Conservation (phyloP, 2,888 invertebrate species). For the Endotricha flammealis region DNA sequence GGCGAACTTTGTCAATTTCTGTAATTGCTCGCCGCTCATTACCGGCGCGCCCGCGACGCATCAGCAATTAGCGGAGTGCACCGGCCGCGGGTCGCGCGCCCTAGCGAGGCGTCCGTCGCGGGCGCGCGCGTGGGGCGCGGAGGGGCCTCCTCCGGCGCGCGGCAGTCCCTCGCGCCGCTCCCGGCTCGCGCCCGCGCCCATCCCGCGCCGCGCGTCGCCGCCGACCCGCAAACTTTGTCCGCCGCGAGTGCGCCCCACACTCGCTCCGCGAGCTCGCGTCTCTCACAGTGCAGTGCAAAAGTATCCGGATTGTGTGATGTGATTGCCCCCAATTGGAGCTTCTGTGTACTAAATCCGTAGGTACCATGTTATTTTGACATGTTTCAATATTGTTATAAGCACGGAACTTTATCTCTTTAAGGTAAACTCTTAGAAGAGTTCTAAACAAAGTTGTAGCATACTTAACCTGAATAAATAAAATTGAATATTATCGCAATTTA, state of each 20-base stretch:
- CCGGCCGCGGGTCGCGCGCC: conserved; percentile 21
- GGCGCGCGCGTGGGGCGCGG: conserved; percentile 4
- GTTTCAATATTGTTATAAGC: too few relatives aligned
- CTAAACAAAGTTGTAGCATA: too few relatives aligned
- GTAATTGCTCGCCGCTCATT: conserved; percentile 37
- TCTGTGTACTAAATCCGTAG: too few relatives aligned
- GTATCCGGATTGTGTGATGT: too few relatives aligned
- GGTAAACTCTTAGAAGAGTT: too few relatives aligned
- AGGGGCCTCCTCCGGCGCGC: conserved; percentile 16
- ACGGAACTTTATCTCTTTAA: too few relatives aligned
- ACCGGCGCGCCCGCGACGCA: conserved; percentile 26
- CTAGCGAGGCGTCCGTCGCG: conserved; percentile 10
- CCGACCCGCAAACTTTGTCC: conserved; percentile 23
- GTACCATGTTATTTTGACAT: too few relatives aligned
- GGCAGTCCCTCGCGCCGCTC: conserved; percentile 22
- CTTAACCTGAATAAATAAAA: too few relatives aligned
- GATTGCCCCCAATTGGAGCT: too few relatives aligned
- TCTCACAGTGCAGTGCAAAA: background rate
- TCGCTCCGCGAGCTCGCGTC: conserved; percentile 1
- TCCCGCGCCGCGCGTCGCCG: conserved; percentile 15
- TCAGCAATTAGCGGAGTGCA: conserved; percentile 66
- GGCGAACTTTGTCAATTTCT: conserved; percentile 41
- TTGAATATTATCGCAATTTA: too few relatives aligned
- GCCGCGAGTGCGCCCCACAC: conserved; percentile 4
- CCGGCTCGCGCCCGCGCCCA: conserved; percentile 17